phyloP scores from a whole-genome alignment of 1,140 invertebrate genomes.

The Eubasilissa regina region DNA sequence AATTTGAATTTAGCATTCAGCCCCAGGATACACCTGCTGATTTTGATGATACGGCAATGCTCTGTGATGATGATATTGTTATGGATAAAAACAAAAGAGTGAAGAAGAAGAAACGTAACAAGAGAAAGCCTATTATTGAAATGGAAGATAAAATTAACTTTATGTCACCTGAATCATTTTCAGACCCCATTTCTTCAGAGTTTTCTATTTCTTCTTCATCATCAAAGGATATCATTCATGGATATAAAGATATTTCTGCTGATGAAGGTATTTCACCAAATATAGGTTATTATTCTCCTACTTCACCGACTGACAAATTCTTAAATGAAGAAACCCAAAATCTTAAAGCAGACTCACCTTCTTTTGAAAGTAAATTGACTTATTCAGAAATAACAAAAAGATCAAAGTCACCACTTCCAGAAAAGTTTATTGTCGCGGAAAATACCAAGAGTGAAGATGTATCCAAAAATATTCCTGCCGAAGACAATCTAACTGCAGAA shows the following conservation, averaged over 20 bases:
- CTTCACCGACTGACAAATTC: conserved; percentile 38
- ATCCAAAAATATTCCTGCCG: conserved; percentile 58
- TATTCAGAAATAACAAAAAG: conserved; percentile 71
- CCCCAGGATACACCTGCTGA: conserved; percentile 44
- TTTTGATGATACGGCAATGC: conserved; percentile 51
- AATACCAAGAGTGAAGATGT: conserved; percentile 14
- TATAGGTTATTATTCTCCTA: conserved; percentile 25
- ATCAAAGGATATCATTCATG: conserved; percentile 64
- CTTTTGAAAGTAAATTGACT: conserved; percentile 63
- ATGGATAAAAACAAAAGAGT: conserved; percentile 66
- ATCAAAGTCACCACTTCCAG: conserved; percentile 69
- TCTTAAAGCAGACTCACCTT: neutral
- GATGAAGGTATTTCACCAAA: conserved; percentile 68
- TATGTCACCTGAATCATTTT: conserved; percentile 68
- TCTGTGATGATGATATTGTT: conserved; percentile 56
- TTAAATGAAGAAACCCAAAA: conserved; percentile 34
- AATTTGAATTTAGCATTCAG: conserved; percentile 25
- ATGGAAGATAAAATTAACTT: conserved; percentile 62
- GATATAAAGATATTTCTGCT: conserved; percentile 67
- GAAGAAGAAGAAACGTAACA: conserved; percentile 68
- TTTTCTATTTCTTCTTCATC: conserved; percentile 67
- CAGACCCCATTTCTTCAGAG: conserved; percentile 71
- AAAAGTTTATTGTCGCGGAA: conserved; percentile 59
- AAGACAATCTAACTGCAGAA: conserved; percentile 62
- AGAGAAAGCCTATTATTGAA: conserved; percentile 57